phyloP scores from a whole-genome alignment of 2,113 vertebrate genomes.

The Pterocles burchelli region DNA sequence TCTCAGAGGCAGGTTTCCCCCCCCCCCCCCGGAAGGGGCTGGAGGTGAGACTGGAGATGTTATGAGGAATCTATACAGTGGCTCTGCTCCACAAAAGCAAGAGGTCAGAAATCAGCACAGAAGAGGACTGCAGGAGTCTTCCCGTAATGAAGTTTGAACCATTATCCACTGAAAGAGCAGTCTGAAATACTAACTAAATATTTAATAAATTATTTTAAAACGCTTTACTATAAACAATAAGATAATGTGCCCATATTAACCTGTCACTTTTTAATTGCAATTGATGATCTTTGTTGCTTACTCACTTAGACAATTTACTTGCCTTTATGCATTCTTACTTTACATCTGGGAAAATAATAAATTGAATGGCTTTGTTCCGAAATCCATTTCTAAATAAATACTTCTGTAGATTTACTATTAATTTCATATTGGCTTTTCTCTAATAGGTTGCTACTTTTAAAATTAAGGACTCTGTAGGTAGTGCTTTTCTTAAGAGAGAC shows the following conservation, averaged over 20 bases:
- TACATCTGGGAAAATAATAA: neutral
- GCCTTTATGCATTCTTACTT: slow-evolving; percentile 9
- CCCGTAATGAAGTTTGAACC: neutral
- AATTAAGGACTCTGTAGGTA: neutral
- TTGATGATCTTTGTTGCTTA: slow-evolving; percentile 16
- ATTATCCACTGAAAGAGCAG: slow-evolving; percentile 15
- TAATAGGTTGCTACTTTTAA: slow-evolving; percentile 20
- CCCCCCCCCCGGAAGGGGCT: neutral
- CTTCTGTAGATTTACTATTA: slow-evolving; percentile 34
- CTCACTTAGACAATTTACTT: slow-evolving; percentile 5
- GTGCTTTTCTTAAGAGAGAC: neutral
- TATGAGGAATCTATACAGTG: neutral
- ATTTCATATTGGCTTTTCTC: slow-evolving; percentile 35
- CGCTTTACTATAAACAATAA: slow-evolving; percentile 36
- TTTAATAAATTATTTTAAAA: slow-evolving; percentile 37
- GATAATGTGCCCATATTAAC: neutral
- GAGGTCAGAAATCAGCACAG: neutral
- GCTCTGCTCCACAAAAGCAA: neutral
- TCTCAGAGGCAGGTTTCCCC: neutral
- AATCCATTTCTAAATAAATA: slow-evolving; percentile 48
- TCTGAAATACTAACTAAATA: slow-evolving; percentile 9
- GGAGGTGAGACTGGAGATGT: neutral
- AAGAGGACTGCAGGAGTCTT: neutral
- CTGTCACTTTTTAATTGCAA: slow-evolving; percentile 15
- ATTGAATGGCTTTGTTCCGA: neutral